These are phyloP conservation scores for Hyperoplus immaculatus DNA, from an alignment of 2,797 vertebrate species.

Conservation along the genomic window DNA sequence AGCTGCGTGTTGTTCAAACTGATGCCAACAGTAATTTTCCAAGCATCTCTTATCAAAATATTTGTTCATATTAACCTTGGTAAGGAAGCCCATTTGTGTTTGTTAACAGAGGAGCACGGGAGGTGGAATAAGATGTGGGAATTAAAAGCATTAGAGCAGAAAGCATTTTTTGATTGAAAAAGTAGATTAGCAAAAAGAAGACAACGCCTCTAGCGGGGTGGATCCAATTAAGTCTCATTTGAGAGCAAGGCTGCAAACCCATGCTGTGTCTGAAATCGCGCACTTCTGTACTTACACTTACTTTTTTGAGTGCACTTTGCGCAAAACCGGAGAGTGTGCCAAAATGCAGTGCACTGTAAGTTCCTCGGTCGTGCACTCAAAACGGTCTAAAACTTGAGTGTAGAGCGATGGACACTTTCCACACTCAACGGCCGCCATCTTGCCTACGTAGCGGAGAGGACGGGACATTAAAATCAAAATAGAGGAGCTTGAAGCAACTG, in stretches of 20 bases:
- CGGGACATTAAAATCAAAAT: too few species aligned
- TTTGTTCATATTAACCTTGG: slow-evolving; percentile 25
- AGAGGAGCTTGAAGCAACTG: too few species aligned
- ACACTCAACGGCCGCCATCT: too few species aligned
- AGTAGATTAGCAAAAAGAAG: slow-evolving; percentile 52
- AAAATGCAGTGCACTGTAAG: too few species aligned
- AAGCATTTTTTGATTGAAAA: slow-evolving; percentile 51
- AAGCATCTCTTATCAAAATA: slow-evolving; percentile 17
- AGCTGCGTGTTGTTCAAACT: slow-evolving; percentile 38
- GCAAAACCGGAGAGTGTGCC: too few species aligned
- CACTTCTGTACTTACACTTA: too few species aligned
- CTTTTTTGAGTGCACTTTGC: too few species aligned
- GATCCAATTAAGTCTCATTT: slow-evolving; percentile 60
- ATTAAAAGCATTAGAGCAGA: slow-evolving; percentile 40
- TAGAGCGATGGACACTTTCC: too few species aligned
- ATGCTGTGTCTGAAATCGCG: too few species aligned
- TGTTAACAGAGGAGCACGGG: neutral
- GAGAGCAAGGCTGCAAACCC: slow-evolving; percentile 39
- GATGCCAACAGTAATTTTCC: slow-evolving; percentile 23
- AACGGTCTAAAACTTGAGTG: too few species aligned
- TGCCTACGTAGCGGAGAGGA: too few species aligned
- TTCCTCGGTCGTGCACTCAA: too few species aligned
- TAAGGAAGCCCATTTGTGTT: slow-evolving; percentile 25
- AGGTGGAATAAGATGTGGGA: slow-evolving; percentile 18
- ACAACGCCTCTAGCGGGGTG: slow-evolving; percentile 48